These are phyloP conservation scores for Archocentrus centrarchus DNA, from an alignment of 2,113 vertebrate genomes.

Conservation along the genomic window DNA sequence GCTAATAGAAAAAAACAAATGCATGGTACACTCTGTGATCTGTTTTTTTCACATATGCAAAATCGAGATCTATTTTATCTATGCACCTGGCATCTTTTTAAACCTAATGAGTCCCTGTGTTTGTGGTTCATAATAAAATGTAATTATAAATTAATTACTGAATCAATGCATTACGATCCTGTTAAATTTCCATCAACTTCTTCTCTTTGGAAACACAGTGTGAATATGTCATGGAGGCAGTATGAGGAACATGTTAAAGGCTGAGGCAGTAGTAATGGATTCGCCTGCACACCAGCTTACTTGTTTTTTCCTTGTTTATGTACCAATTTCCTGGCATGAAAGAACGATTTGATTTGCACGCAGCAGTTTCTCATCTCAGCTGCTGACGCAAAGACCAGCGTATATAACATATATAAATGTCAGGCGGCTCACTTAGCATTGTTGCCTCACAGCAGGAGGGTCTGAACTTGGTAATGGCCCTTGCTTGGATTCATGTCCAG, in stretches of 20 bases:
- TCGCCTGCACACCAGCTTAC: neutral
- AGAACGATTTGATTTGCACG: conserved; percentile 51
- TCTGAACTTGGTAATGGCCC: neutral
- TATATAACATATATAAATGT: conserved; percentile 45
- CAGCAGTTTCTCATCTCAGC: conserved; percentile 52
- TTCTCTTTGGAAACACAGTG: conserved; percentile 10
- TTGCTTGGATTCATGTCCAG: neutral
- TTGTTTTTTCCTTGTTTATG: conserved; percentile 20
- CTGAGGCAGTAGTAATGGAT: conserved; percentile 34
- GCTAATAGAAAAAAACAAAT: conserved; percentile 22
- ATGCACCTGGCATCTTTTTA: conserved; percentile 21
- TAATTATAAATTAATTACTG: conserved; percentile 41
- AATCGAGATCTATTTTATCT: conserved; percentile 25
- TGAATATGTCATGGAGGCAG: conserved; percentile 14
- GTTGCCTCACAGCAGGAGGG: neutral
- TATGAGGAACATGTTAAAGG: conserved; percentile 41
- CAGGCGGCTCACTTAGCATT: neutral
- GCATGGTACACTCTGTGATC: neutral
- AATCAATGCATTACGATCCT: conserved; percentile 9
- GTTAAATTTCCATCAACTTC: conserved; percentile 24
- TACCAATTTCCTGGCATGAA: conserved; percentile 47
- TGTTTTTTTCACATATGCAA: neutral
- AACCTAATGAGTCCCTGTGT: conserved; percentile 17
- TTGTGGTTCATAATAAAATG: conserved; percentile 26
- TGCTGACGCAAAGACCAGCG: conserved; percentile 49